Evolutionary conservation across 2,113 vertebrate species (phyloP), one percentile per base, ranked within the genome.

Genomic region (Percopsis transmontana): DNA sequence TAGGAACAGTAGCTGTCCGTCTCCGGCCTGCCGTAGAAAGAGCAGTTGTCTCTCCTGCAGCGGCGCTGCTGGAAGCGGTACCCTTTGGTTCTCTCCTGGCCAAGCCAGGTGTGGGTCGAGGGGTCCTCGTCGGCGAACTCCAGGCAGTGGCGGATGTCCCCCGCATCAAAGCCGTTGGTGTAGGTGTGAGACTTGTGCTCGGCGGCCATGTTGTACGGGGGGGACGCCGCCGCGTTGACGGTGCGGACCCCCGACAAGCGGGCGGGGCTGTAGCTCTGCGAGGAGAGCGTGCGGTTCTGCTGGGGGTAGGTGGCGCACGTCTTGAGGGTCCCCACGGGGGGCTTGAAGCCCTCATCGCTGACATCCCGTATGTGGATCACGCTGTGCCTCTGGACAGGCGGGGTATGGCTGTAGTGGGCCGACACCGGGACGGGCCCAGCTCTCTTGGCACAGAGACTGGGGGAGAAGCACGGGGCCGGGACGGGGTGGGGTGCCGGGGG

Each of bases 281-380:
- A 99, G 2, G 96, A 98, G 90, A 99, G 91, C 0, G 97, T 95
- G 27, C 96, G 93, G 91, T 97, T 99, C 89, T 99, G 96, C 74
- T 99, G 97, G 12, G 97, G 97, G 81, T 98, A 99, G 0, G 97
- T 99, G 90, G 97, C 96, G 51, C 97, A 99, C 3, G 95, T 97
- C 74, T 97, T 96, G 63, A 99, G 90, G 12, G 93, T 94, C 77
- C 97, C 95, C 16, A 98, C 93, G 50, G 90, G 68, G 1, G 95
- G 94, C 77, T 94, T 94, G 79, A 95, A 97, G 69, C 90, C 85
- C 42, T 97, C 94, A 38, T 94, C 93, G 84, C 90, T 94, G 87
- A 95, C 91, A 62, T 96, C 94, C 90, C 96, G 94, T 87, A 98
- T 76, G 85, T 98, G 97, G 78, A 99, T 97, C 84, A 99, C 93